Percentiles rank a stretch among this genome's conserved stretches.
Conservation (phyloP, 2,888 invertebrate species). For the Xanthorhoe spadicearia region DNA sequence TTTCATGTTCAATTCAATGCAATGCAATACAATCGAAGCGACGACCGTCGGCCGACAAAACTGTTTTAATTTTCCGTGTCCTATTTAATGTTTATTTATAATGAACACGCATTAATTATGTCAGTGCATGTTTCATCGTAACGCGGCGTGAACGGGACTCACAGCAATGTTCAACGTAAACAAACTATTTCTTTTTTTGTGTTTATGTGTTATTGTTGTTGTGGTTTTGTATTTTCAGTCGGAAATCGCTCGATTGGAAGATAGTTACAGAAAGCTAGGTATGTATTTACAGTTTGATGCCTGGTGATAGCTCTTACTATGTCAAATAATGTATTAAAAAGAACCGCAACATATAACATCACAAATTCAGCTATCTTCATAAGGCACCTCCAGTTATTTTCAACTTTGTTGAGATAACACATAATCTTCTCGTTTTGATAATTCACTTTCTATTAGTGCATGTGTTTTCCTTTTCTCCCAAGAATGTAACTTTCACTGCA, state of each 20-base stretch:
- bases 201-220: conserved; percentile 74
- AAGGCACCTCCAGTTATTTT: neutral
- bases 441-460: neutral
- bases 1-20: too few species aligned
- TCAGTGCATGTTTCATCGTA: conserved; percentile 62
- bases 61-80: conserved; percentile 58
- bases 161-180: conserved; percentile 78
- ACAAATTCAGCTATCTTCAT: too few species aligned
- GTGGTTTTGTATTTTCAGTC: conserved; percentile 79
- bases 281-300: conserved; percentile 37
- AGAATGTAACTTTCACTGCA: neutral
- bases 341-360: too few species aligned
- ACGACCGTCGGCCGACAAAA: conserved; percentile 45
- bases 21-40: neutral
- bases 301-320: neutral
- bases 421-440: too few species aligned
- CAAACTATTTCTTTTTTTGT: conserved; percentile 77
- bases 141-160: conserved; percentile 53
- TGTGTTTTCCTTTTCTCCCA: neutral
- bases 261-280: conserved; percentile 74
- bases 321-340: neutral
- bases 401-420: neutral
- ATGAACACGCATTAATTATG: conserved; percentile 67
- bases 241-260: conserved; percentile 76
- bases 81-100: conserved; percentile 72